Evolutionary conservation across 2,888 invertebrate genomes (phyloP), one percentile per base, ranked within the genome.

Genomic region (Philhelius pedissequus): DNA sequence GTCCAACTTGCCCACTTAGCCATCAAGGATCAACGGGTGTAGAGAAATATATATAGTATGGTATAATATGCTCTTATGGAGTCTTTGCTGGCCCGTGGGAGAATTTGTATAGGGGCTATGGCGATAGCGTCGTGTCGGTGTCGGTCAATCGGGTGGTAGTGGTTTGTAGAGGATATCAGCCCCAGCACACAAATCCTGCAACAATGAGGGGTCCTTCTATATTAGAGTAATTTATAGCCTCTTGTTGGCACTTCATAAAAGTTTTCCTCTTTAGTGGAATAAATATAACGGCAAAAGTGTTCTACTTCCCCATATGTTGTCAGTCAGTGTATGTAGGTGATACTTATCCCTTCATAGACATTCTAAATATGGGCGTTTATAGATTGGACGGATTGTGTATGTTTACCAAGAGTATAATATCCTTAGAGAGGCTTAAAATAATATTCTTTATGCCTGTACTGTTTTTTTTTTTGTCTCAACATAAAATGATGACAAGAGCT

Each of bases 231-330:
- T 84, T 84, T 84, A 84, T 84, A 76, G 84, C 80, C 80, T 80
- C 84, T 84, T 80, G 84, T 84, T 84, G 84, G 80, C 84, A 84
- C 84, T 84, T 84, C 80, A 84, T 84, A 84, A 84, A 84, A 84
- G 84, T 84, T 80, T 80, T 60, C 80, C 84, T 80, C 84, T 80
- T 84, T 66, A 76, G 84, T 80, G 66, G 68, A 68, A 62, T 45
- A 58, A 52, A 66, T 54, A 74, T 27, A 68, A 52, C 30, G 30
- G 74, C 83, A 80, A 70, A 75, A 79, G 70, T 79, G 84, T 76
- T 80, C 68, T 71, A 79, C 78, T 75, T 71, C 52, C 54, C 80
- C 80, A 84, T 80, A 76, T 84, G 75, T 71, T 73, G 68, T 68
- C 71, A 64, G 75, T 70, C 56, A 62, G 20, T 48, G 60, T 43